Conservation (phyloP, 1,140 invertebrate species). For the Diorhabda sublineata region DNA sequence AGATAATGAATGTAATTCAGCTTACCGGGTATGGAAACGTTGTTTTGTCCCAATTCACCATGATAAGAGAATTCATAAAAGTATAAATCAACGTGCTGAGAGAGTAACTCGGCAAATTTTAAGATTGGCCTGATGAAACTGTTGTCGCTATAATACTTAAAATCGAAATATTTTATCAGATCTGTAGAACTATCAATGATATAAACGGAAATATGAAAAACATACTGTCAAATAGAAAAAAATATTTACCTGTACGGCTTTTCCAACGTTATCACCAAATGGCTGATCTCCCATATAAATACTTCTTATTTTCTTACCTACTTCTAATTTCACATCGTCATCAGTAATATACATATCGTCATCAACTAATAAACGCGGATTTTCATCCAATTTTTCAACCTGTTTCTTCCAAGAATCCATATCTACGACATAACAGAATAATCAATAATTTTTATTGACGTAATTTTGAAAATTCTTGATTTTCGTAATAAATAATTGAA, state of each 20-base stretch:
- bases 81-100: constrained; percentile 9
- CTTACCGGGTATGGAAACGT: neutral
- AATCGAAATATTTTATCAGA: no score
- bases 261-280: neutral
- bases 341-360: constrained; percentile 6
- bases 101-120: constrained; percentile 9
- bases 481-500: no score
- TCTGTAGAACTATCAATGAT: no score
- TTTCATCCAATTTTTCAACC: neutral
- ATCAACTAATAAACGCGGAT: neutral
- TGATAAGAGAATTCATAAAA: constrained; percentile 14
- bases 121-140: constrained; percentile 7
- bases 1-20: no score
- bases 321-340: no score
- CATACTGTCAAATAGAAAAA: no score
- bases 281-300: neutral
- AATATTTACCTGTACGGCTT: neutral
- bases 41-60: neutral
- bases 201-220: no score
- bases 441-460: no score
- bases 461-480: no score
- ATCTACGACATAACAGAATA: neutral
- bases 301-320: neutral
- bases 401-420: neutral
- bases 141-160: neutral